Conservation (phyloP, 2,113 vertebrate species). For the Gavia stellata region DNA sequence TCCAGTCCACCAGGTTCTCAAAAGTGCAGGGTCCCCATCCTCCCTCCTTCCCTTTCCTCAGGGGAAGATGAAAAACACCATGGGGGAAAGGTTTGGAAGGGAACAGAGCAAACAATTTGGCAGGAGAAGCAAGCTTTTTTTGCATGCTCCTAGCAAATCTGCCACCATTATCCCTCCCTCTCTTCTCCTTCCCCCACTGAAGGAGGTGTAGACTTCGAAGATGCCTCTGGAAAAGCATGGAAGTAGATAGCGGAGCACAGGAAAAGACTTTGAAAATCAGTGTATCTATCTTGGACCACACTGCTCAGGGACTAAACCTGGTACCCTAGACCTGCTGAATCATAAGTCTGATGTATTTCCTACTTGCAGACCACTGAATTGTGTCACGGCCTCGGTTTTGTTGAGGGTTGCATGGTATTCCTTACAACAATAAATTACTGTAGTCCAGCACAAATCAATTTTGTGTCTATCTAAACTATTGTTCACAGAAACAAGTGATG, state of each 20-base stretch:
- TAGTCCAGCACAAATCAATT: neutral
- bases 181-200: neutral
- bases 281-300: neutral
- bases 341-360: neutral
- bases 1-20: neutral
- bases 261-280: neutral
- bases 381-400: neutral
- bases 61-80: neutral
- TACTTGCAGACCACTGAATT: neutral
- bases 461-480: neutral
- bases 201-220: neutral
- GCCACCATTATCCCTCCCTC: neutral
- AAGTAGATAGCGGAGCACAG: neutral
- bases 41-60: neutral
- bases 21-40: neutral
- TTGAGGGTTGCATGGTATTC: neutral
- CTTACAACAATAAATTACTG: neutral
- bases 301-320: neutral
- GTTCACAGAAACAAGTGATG: neutral
- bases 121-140: neutral
- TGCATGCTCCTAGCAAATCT: neutral
- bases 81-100: neutral
- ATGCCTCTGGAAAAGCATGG: neutral
- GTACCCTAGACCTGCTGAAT: neutral
- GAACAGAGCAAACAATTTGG: neutral